A percentile compares a stretch with the other conserved stretches of the same genome.
phyloP scores from a whole-genome alignment of 2,888 invertebrate species.

The Eupelmus urozonus region DNA sequence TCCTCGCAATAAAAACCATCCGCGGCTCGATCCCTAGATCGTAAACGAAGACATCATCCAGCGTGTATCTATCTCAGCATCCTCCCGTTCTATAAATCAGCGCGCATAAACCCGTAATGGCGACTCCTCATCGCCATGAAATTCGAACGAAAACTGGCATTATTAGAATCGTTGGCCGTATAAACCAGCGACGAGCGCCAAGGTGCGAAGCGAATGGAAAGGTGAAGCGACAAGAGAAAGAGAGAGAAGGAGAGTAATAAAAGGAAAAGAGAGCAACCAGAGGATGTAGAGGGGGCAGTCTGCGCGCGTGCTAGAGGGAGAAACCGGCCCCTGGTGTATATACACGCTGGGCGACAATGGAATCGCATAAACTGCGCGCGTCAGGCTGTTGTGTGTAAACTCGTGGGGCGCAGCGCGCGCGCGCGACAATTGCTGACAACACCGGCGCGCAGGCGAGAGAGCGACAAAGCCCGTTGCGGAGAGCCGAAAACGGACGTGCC shows the following conservation, averaged over 20 bases:
- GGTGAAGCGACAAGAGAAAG: neutral
- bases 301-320: neutral
- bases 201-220: slow-evolving; percentile 48
- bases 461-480: slow-evolving; percentile 68
- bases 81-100: neutral
- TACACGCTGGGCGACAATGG: slow-evolving; percentile 65
- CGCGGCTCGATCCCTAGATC: no score
- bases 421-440: slow-evolving; percentile 67
- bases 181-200: neutral
- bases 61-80: neutral
- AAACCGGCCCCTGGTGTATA: slow-evolving; percentile 15
- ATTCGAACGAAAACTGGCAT: slow-evolving; percentile 31
- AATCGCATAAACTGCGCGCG: slow-evolving; percentile 71
- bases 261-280: slow-evolving; percentile 51
- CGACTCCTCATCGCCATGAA: slow-evolving; percentile 52
- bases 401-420: slow-evolving; percentile 70
- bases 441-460: no score
- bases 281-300: neutral
- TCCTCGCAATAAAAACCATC: no score
- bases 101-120: slow-evolving; percentile 48
- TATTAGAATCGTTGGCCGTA: neutral
- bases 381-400: slow-evolving; percentile 75
- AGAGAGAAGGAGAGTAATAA: slow-evolving; percentile 15
- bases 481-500: slow-evolving; percentile 45
- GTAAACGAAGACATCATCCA: neutral